A percentile compares a stretch with the other conserved stretches of the same genome.
These are phyloP conservation scores for Bedellia somnulentella DNA, from an alignment of 2,888 invertebrate species.

Conservation along the genomic window DNA sequence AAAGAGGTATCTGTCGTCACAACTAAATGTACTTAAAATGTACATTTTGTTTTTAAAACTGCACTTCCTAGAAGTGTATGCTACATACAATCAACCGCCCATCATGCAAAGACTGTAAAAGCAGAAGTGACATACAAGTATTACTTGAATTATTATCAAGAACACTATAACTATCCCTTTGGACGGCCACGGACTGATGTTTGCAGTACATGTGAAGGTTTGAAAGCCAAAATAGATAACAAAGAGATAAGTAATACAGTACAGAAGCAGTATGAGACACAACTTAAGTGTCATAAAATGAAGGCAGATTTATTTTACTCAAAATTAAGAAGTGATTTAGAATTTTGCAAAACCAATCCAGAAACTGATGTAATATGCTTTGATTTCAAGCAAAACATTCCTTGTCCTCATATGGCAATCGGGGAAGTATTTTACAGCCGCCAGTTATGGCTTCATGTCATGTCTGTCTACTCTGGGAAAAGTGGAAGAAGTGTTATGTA, in stretches of 20 bases:
- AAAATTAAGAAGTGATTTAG: not conserved
- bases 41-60: not conserved
- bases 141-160: not conserved
- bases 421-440: too few relatives aligned
- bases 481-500: too few relatives aligned
- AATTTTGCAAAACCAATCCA: too few relatives aligned
- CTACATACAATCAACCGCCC: not conserved
- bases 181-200: not conserved
- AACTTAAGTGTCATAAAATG: conserved; percentile 1
- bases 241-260: not conserved
- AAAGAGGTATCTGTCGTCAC: too few relatives aligned
- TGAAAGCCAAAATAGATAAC: not conserved
- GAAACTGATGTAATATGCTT: too few relatives aligned
- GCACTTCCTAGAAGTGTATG: not conserved
- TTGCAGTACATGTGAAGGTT: not conserved
- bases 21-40: too few relatives aligned
- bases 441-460: too few relatives aligned
- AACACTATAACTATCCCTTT: conserved; percentile 1
- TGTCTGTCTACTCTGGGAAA: too few relatives aligned
- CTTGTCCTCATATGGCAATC: too few relatives aligned
- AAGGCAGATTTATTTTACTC: not conserved
- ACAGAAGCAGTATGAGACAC: not conserved
- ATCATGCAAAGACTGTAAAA: not conserved
- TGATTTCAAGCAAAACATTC: too few relatives aligned
- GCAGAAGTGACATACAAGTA: conserved; percentile 1